Conservation (phyloP, 2,888 invertebrate species). For the Alviniconcha strummeri region DNA sequence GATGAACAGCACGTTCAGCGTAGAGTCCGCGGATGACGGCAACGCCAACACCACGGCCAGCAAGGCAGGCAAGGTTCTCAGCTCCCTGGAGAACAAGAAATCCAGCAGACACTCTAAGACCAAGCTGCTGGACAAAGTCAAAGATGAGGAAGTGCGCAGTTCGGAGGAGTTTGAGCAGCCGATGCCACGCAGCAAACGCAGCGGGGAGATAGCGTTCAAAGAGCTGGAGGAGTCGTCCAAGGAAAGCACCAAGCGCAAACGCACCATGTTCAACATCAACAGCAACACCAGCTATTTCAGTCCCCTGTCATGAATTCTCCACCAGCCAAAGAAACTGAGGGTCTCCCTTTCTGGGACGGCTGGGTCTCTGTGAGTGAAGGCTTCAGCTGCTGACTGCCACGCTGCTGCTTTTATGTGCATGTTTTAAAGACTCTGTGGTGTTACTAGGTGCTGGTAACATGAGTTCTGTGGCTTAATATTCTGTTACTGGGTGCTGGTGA, state of each 20-base stretch:
- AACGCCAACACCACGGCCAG: neutral
- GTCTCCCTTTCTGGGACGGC: no score
- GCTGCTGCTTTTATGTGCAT: no score
- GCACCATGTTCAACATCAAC: conserved; percentile 38
- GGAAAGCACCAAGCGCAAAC: conserved; percentile 29
- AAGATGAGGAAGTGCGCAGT: conserved; percentile 34
- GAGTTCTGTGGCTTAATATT: no score
- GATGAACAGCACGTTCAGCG: conserved; percentile 36
- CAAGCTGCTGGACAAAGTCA: conserved; percentile 19
- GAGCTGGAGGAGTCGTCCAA: conserved; percentile 7
- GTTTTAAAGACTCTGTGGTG: no score
- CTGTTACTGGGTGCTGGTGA: no score
- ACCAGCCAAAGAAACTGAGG: neutral
- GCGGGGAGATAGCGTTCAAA: conserved; percentile 22
- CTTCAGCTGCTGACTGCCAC: no score
- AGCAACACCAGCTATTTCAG: conserved; percentile 42
- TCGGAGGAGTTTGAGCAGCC: conserved; percentile 52
- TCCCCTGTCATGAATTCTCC: conserved; percentile 35
- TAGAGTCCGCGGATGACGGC: conserved; percentile 7
- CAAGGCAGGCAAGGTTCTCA: neutral
- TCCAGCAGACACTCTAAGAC: conserved; percentile 26
- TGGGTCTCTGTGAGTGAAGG: no score
- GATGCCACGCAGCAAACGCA: conserved; percentile 22
- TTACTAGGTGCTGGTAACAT: no score
- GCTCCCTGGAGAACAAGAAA: conserved; percentile 11